Base-by-base conservation (phyloP, 64 coral and sea anemone genomes). In the Dendronephthya gigantea region DNA sequence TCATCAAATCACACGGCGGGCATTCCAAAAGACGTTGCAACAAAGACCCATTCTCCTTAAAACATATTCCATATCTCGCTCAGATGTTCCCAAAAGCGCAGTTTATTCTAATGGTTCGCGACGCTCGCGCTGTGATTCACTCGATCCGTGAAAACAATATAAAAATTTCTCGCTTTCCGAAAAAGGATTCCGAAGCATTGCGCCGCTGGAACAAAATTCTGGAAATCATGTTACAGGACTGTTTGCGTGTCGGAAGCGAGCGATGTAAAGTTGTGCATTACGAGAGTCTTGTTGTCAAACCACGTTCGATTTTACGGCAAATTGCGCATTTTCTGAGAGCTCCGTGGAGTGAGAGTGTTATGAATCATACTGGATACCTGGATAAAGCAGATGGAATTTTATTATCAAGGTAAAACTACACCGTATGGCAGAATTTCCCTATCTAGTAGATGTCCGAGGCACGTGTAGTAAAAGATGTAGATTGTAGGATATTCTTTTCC, bases 21-120 rank as follows among this genome's bases (percentile, higher is more conserved):
- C 75, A 82, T 43, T 89, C 94, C 0, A 75, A 51, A 30, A 62
- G 87, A 83, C 82, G 93, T 4, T 98, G 94, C 36, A 93, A 93
- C 82, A 98, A 98, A 82, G 94, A 98, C 74, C 94, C 94, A 2
- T 39, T 98, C 32, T 84, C 92, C 19, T 92, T 98, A 50, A 87
- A 87, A 82, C 93, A 98, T 81, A 88, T 93, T 23, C 91, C 89
- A 38, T 98, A 98, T 90, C 86, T 98, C 14, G 86, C 51, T 9
- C 90, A 84, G 31, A 50, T 98, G 15, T 98, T 98, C 43, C 94
- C 94, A 1, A 98, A 93, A 17, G 47, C 94, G 8, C 90, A 90
- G 45, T 98, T 98, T 85, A 62, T 98, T 84, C 88, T 98, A 49
- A 89, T 98, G 92, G 69, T 98, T 2, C 90, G 94, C 16, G 94